Evolutionary conservation across 2,888 invertebrate genomes (phyloP), one percentile per base, ranked within the genome.

Genomic region (Drosophila siamana): DNA sequence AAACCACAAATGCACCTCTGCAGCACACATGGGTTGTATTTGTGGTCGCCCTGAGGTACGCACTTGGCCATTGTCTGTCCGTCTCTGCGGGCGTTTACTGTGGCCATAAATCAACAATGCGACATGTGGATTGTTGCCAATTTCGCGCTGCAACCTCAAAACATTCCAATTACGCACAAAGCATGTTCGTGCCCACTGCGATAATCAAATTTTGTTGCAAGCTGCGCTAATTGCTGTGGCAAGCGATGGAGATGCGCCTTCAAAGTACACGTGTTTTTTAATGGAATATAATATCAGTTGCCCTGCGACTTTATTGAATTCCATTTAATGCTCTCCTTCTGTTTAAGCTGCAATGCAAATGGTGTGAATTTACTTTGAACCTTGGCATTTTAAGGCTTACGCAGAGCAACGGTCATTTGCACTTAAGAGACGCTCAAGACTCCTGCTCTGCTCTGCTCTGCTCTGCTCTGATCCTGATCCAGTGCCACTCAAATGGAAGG

Each of bases 91-190:
- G 44, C 13, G 16, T 9, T n/a, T 9, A 43, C 48, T 62, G 48
- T 56, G 63, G 48, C 46, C 65, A 62, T 80, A 69, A 76, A 76
- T 83, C 77, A 80, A 73, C 77, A 83, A 80, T 69, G 70, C 87
- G 70, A 80, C 78, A 86, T 73, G 68, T 63, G 69, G 61, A 64
- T 51, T 62, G 67, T 64, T 60, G 55, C 47, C 44, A 69, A 64
- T 65, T 80, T 51, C 51, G 61, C 50, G 63, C 33, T 64, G 69
- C 52, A 47, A 55, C 80, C 86, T 15, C 74, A 71, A 71, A 77
- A 56, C 77, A 84, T 65, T 80, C 66, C 84, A 83, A 86, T 83
- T 80, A 80, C 30, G 13, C 33, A 43, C 5, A 44, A 16, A 13
- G 11, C 51, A 36, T 36, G 24, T 9, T 44, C 68, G 73, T 73